Percentiles rank a stretch among this genome's conserved stretches.
Evolutionary conservation across 92 coral and sea anemone genomes (phyloP).

Genomic region (Porites lobata): DNA sequence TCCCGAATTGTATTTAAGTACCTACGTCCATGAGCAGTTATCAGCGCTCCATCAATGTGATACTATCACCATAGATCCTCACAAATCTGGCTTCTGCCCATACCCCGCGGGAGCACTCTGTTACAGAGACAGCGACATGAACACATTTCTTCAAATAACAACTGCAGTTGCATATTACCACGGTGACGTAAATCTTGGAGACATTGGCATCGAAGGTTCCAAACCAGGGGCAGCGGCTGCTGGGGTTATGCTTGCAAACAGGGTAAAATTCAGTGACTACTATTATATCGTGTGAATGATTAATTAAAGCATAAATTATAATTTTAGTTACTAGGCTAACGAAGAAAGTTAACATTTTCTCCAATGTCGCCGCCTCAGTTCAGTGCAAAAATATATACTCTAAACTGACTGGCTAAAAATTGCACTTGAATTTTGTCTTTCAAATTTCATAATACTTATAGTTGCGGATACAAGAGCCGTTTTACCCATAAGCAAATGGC

Average conservation of each 20-base stretch:
- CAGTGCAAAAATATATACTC: too few relatives aligned
- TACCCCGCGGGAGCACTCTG: constrained; percentile 92
- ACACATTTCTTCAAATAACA: constrained; percentile 78
- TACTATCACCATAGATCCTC: constrained; percentile 94
- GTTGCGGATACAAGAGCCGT: too few relatives aligned
- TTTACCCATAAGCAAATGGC: too few relatives aligned
- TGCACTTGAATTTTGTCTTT: too few relatives aligned
- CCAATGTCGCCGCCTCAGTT: too few relatives aligned
- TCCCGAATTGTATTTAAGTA: constrained; percentile 77
- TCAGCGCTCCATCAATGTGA: constrained; percentile 75
- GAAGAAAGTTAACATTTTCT: too few relatives aligned
- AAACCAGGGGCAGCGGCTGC: constrained; percentile 98
- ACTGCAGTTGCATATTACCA: constrained; percentile 81
- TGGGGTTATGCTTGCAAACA: constrained; percentile 85
- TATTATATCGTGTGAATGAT: too few relatives aligned
- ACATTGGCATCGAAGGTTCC: constrained; percentile 86
- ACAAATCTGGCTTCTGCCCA: constrained; percentile 93
- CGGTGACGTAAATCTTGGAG: constrained; percentile 78
- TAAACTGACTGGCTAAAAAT: too few relatives aligned
- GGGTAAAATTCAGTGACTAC: constrained; percentile 53
- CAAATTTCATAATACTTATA: too few relatives aligned
- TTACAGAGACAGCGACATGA: constrained; percentile 86
- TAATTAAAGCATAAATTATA: too few relatives aligned
- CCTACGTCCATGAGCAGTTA: constrained; percentile 66
- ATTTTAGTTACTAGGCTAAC: too few relatives aligned